phyloP scores from a whole-genome alignment of 2,888 invertebrate genomes.

The Leptarthrus brevirostris region DNA sequence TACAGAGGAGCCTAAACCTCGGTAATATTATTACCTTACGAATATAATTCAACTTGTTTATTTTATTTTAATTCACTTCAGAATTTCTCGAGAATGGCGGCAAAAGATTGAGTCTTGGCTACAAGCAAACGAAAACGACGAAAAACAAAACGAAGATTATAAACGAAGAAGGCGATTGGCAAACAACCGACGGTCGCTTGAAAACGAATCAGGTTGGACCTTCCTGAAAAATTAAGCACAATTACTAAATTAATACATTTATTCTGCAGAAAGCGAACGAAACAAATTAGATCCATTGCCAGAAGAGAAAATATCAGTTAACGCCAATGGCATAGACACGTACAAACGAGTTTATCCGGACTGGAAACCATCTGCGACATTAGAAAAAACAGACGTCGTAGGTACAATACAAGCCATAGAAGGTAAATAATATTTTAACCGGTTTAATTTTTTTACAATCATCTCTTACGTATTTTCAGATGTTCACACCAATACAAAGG shows the following conservation, averaged over 20 bases:
- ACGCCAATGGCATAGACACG: constrained; percentile 55
- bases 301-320: constrained; percentile 74
- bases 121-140: constrained; percentile 85
- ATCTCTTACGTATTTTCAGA: too few species aligned
- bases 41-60: constrained; percentile 31
- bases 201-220: constrained; percentile 85
- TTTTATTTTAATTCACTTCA: constrained; percentile 50
- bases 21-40: constrained; percentile 65
- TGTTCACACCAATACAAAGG: constrained; percentile 64
- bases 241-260: neutral
- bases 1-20: constrained; percentile 70
- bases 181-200: constrained; percentile 81
- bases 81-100: constrained; percentile 80
- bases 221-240: neutral
- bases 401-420: constrained; percentile 88
- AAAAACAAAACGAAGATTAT: constrained; percentile 77
- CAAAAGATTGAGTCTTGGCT: constrained; percentile 94
- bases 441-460: too few species aligned
- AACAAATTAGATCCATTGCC: constrained; percentile 78
- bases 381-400: constrained; percentile 86
- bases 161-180: constrained; percentile 76
- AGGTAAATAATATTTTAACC: constrained; percentile 69
- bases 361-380: constrained; percentile 82
- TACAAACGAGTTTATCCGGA: constrained; percentile 78
- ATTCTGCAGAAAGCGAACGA: constrained; percentile 79